Conservation (phyloP, 2,888 invertebrate genomes). For the Corbicula japonica region DNA sequence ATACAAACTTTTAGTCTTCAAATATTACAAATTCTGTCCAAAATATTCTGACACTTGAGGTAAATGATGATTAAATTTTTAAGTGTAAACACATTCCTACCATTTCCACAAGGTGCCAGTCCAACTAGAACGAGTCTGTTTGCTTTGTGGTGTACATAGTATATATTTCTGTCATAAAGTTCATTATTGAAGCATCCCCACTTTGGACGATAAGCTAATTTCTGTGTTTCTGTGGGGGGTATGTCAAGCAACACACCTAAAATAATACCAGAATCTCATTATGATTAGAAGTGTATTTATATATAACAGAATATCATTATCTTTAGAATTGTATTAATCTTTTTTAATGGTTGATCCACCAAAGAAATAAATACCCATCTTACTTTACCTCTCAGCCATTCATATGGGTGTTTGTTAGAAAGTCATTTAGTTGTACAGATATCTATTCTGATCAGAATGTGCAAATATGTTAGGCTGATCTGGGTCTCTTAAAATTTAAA, state of each 20-base stretch:
- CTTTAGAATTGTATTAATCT: background rate
- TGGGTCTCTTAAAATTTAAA: too few species aligned
- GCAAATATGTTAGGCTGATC: too few species aligned
- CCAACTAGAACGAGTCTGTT: background rate
- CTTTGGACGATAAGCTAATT: background rate
- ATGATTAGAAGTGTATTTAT: background rate
- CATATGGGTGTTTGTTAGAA: too few species aligned
- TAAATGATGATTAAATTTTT: background rate
- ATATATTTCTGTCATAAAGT: background rate
- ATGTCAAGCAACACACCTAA: background rate
- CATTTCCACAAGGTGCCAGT: background rate
- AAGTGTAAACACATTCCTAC: background rate
- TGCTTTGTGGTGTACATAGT: background rate
- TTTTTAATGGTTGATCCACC: too few species aligned
- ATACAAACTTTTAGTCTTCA: background rate
- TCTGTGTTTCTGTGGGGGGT: background rate
- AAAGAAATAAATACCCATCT: too few species aligned
- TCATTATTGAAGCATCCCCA: constrained; percentile 5
- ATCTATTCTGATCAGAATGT: too few species aligned
- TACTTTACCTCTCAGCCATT: too few species aligned
- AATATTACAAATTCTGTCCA: background rate
- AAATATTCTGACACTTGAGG: background rate
- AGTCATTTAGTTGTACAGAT: too few species aligned
- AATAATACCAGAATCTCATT: background rate
- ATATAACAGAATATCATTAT: background rate